A percentile compares a stretch with the other conserved stretches of the same genome.
Evolutionary conservation across 2,888 invertebrate species (phyloP).

Genomic region (Drosophila setosimentum): DNA sequence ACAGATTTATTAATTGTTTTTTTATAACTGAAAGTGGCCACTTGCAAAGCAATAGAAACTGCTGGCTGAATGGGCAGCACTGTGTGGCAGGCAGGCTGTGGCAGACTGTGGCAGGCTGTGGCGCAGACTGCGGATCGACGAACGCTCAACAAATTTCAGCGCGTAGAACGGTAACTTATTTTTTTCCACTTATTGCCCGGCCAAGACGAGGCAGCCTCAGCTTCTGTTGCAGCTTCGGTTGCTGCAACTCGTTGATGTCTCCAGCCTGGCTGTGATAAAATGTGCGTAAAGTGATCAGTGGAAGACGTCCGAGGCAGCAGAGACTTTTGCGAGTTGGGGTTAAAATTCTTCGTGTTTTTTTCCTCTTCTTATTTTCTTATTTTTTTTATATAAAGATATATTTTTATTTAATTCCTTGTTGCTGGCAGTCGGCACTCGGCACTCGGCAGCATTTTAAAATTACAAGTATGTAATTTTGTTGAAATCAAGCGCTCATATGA

Average conservation of each 20-base stretch:
- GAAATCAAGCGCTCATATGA: slow-evolving; percentile 80
- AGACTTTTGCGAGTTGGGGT: slow-evolving; percentile 62
- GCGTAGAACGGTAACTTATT: slow-evolving; percentile 83
- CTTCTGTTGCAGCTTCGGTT: slow-evolving; percentile 13
- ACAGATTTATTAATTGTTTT: too few relatives aligned
- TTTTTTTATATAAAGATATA: slow-evolving; percentile 25
- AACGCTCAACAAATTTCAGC: slow-evolving; percentile 80
- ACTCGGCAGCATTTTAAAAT: slow-evolving; percentile 76
- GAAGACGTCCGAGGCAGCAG: slow-evolving; percentile 32
- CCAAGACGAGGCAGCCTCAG: slow-evolving; percentile 19
- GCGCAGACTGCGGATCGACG: slow-evolving; percentile 52
- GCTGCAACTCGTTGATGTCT: slow-evolving; percentile 61
- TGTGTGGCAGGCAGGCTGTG: slow-evolving; percentile 24
- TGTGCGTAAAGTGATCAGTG: slow-evolving; percentile 78
- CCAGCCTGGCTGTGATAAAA: slow-evolving; percentile 79
- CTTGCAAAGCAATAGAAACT: background rate
- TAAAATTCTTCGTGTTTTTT: slow-evolving; percentile 69
- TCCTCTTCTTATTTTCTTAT: slow-evolving; percentile 16
- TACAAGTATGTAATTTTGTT: slow-evolving; percentile 80
- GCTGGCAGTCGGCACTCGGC: slow-evolving; percentile 51
- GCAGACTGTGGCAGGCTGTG: slow-evolving; percentile 36
- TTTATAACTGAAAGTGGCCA: too few relatives aligned
- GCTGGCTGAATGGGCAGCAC: slow-evolving; percentile 26
- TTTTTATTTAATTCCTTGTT: slow-evolving; percentile 21
- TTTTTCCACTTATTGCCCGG: slow-evolving; percentile 78